Conservation (phyloP, 2,113 vertebrate genomes). For the Pedionomus torquatus region DNA sequence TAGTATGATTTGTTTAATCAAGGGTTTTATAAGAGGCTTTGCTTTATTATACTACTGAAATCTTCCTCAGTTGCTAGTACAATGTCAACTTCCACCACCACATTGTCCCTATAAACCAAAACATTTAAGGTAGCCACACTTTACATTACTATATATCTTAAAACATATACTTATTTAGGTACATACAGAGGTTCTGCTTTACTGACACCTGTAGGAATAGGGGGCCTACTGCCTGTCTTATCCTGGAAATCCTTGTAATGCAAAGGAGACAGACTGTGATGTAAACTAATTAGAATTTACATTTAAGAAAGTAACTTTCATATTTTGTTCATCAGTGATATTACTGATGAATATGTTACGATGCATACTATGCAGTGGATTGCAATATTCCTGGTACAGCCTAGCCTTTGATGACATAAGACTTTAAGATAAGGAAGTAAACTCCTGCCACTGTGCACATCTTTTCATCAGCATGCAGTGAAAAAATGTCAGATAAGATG, state of each 20-base stretch:
- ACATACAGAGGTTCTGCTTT: neutral
- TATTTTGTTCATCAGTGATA: neutral
- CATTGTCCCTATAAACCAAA: neutral
- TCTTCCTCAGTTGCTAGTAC: neutral
- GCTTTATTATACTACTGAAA: neutral
- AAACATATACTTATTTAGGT: neutral
- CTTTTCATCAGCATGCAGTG: neutral
- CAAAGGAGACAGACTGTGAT: neutral
- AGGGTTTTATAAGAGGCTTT: neutral
- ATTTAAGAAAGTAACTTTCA: neutral
- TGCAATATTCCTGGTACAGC: neutral
- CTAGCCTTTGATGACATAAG: neutral
- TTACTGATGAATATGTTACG: neutral
- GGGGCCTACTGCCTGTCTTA: neutral
- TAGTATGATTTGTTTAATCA: neutral
- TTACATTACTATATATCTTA: neutral
- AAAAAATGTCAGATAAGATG: conserved; percentile 1
- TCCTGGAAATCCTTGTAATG: neutral
- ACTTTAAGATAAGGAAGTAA: neutral
- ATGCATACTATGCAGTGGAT: neutral
- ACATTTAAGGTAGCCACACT: neutral
- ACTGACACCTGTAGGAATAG: neutral
- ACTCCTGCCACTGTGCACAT: neutral
- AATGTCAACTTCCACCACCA: neutral
- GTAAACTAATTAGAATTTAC: neutral